Conservation (phyloP, 2,797 vertebrate genomes). For the Mormyrops boulengeri region DNA sequence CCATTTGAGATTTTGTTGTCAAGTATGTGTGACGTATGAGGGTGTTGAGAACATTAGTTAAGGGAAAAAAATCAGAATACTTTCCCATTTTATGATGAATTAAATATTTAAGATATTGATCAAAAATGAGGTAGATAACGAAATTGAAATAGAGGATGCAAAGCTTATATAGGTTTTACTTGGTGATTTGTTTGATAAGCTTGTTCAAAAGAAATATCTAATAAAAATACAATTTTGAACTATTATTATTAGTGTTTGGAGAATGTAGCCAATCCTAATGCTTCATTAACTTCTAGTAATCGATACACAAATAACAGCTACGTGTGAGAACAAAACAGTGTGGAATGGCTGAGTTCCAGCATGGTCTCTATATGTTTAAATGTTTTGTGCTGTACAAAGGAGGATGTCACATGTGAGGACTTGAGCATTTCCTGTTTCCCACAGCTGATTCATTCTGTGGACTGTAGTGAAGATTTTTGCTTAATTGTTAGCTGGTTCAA, state of each 20-base stretch:
- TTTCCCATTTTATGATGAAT: neutral
- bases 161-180: neutral
- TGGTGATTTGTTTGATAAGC: neutral
- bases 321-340: neutral
- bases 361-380: neutral
- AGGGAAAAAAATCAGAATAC: neutral
- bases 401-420: neutral
- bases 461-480: neutral
- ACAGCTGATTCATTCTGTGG: neutral
- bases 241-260: neutral
- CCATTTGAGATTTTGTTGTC: neutral
- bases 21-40: neutral
- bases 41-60: neutral
- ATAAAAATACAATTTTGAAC: neutral
- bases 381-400: neutral
- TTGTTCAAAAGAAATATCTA: neutral
- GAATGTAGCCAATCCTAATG: neutral
- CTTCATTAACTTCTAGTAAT: neutral
- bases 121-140: neutral
- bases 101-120: slow-evolving; percentile 1
- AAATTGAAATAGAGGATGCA: neutral
- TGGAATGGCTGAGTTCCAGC: neutral
- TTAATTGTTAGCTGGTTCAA: neutral
- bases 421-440: slow-evolving; percentile 8
- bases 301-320: neutral